Evolutionary conservation across 2,888 invertebrate genomes (phyloP).

Genomic region (Cybosia mesomella): DNA sequence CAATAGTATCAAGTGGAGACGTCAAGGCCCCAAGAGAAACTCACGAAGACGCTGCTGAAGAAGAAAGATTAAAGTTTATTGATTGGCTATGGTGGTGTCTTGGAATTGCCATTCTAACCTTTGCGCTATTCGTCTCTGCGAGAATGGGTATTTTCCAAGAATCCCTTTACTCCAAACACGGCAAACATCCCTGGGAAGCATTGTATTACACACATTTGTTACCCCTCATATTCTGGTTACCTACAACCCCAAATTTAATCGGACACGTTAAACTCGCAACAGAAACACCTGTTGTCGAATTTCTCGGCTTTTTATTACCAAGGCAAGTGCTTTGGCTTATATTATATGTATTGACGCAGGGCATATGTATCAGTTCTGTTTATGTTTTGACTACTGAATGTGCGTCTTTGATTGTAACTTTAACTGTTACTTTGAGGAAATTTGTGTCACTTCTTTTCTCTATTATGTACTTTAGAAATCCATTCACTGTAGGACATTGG

Average conservation of each 20-base stretch:
- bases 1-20: slow-evolving; percentile 93
- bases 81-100: slow-evolving; percentile 88
- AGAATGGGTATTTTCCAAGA: slow-evolving; percentile 98
- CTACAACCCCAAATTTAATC: slow-evolving; percentile 92
- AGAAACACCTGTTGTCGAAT: slow-evolving; percentile 88
- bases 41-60: slow-evolving; percentile 74
- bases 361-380: slow-evolving; percentile 97
- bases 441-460: slow-evolving; percentile 98
- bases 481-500: slow-evolving; percentile 97
- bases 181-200: slow-evolving; percentile 97
- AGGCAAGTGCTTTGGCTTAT: slow-evolving; percentile 92
- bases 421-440: slow-evolving; percentile 98
- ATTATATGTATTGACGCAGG: slow-evolving; percentile 96
- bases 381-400: slow-evolving; percentile 98
- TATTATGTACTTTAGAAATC: slow-evolving; percentile 97
- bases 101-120: slow-evolving; percentile 93
- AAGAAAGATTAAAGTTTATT: slow-evolving; percentile 75
- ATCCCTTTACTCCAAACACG: slow-evolving; percentile 92
- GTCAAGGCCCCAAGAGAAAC: slow-evolving; percentile 86
- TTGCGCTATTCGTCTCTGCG: slow-evolving; percentile 96
- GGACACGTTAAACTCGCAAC: slow-evolving; percentile 92
- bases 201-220: slow-evolving; percentile 96
- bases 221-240: slow-evolving; percentile 95
- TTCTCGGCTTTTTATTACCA: slow-evolving; percentile 89
- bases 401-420: slow-evolving; percentile 96